Conservation (phyloP, 2,888 invertebrate species). For the Deilephila porcellus region DNA sequence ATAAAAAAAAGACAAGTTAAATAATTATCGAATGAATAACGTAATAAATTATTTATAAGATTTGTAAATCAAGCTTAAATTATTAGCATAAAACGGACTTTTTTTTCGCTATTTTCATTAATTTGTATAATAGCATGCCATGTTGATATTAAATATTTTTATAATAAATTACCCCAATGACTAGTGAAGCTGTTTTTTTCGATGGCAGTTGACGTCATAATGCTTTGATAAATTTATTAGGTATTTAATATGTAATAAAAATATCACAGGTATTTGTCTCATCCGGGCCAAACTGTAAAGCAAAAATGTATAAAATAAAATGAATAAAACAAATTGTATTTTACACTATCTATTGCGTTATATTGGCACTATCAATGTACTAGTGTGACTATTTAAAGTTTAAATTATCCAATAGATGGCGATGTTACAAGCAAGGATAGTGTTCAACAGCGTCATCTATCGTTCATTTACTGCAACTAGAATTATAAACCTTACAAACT, state of each 20-base stretch:
- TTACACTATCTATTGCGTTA: not conserved
- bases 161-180: conserved; percentile 15
- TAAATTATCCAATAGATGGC: conserved; percentile 24
- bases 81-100: not conserved
- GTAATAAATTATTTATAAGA: conserved; percentile 48
- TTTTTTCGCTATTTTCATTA: not conserved
- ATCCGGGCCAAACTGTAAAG: not conserved
- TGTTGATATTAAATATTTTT: not conserved
- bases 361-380: not conserved
- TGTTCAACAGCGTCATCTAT: conserved; percentile 26
- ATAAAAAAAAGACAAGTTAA: conserved; percentile 49
- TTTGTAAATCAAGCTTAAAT: not conserved
- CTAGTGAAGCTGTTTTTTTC: conserved; percentile 14
- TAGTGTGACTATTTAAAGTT: not conserved
- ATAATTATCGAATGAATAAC: conserved; percentile 54
- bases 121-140: not conserved
- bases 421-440: not conserved
- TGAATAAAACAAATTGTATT: not conserved
- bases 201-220: not conserved
- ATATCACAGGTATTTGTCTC: not conserved
- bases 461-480: not conserved
- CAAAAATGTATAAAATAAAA: not conserved
- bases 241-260: no score
- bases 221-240: conserved; percentile 1
- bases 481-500: not conserved